Conservation (phyloP, 2,797 vertebrate species). For the Apodemus agrarius region DNA sequence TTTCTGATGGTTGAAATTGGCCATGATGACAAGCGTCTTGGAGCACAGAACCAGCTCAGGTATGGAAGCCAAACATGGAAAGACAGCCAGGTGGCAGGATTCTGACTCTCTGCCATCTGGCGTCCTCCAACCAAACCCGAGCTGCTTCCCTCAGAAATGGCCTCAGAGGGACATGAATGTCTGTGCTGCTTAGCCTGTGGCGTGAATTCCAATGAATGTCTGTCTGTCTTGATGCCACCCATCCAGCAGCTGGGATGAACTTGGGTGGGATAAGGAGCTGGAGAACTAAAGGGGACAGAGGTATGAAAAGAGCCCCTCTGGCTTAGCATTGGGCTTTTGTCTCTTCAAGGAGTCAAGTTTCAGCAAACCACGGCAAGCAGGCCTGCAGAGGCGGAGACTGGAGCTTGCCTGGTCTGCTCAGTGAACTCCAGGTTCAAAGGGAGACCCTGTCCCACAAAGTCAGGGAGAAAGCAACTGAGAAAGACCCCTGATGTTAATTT, state of each 20-base stretch:
- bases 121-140: not conserved
- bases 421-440: not conserved
- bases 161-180: not conserved
- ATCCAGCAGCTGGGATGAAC: not conserved
- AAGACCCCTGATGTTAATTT: not conserved
- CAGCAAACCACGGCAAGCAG: not conserved
- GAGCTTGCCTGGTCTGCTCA: not conserved
- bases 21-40: not conserved
- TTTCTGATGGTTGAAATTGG: not conserved
- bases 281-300: no score
- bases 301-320: no score
- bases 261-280: not conserved
- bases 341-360: not conserved
- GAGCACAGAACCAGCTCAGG: not conserved
- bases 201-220: no score
- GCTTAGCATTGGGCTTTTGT: no score
- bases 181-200: not conserved
- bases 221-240: not conserved
- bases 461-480: not conserved
- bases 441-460: not conserved
- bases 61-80: not conserved
- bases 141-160: not conserved
- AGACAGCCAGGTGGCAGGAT: not conserved
- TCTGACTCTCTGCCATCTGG: no score
- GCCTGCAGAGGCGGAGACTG: not conserved